Conservation (phyloP, 1,140 invertebrate species). For the Prorops nasuta region DNA sequence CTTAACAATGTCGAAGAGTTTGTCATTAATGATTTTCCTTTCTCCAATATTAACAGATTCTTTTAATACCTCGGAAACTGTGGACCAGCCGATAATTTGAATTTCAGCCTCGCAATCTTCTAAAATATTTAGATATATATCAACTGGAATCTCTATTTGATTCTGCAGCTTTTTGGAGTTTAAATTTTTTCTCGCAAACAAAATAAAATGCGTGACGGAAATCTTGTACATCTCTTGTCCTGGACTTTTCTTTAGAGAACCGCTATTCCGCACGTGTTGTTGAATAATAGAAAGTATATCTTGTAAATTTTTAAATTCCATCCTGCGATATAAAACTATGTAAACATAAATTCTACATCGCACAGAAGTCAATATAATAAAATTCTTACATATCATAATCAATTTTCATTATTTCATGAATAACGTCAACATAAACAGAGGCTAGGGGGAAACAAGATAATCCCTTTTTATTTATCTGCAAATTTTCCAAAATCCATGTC, state of each 20-base stretch:
- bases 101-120: conserved; percentile 21
- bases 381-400: conserved; percentile 18
- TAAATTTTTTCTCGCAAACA: conserved; percentile 9
- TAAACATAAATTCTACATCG: not conserved
- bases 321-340: conserved; percentile 8
- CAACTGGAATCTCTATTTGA: not conserved
- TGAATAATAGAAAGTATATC: conserved; percentile 12
- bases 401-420: conserved; percentile 24
- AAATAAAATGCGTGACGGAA: conserved; percentile 25
- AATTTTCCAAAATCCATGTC: conserved; percentile 26
- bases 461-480: conserved; percentile 19
- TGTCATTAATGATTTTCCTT: conserved; percentile 12
- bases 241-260: conserved; percentile 26
- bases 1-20: conserved; percentile 11
- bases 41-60: not conserved
- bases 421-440: conserved; percentile 28
- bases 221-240: conserved; percentile 37
- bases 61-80: conserved; percentile 22
- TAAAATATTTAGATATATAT: conserved; percentile 16
- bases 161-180: not conserved
- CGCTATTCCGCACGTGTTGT: conserved; percentile 18
- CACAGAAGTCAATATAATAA: not conserved
- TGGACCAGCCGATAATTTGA: conserved; percentile 31
- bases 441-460: conserved; percentile 31
- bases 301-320: not conserved